Base-by-base conservation (phyloP, 2,797 vertebrate genomes). In the Pogoniulus pusillus region DNA sequence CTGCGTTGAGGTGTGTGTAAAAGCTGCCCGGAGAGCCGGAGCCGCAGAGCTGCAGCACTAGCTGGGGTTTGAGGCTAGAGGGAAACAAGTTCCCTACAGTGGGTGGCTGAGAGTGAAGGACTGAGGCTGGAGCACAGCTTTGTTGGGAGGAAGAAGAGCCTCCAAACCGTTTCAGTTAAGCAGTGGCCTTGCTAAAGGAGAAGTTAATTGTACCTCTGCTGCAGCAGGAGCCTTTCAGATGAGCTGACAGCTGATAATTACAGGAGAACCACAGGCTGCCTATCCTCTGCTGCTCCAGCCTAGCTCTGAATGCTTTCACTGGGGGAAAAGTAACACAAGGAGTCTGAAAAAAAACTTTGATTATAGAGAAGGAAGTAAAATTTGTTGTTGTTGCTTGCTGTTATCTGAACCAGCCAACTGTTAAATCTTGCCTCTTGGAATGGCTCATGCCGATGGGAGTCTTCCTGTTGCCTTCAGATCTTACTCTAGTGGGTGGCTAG, bases 181-280 rank as follows among this genome's bases (percentile, higher is more conserved):
- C 54, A 43, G 66, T 79, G 82, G 51, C 69, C 90, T 93, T 93
- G 89, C 85, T 77, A 74, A n/a, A n/a, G n/a, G 66, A 77, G 49
- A 85, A 82, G 93, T 91, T 92, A 93, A 94, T 92, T 90, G 69
- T 82, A 73, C 47, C 35, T 94, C 47, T 70, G 91, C 82, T 1
- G 0, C 85, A 82, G 94, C 72, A 85, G 83, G 87, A 91, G 49
- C 72, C 83, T 86, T 75, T 89, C 62, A 70, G 66, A 87, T 58
- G 71, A 85, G 76, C 43, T 77, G 84, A 82, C 62, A 94, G 34
- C 72, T 83, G 74, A 55, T 95, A 93, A 94, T 95, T 95, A 92
- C 13, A 39, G 17, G 76, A 85, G 68, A 88, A 53, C 69, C 87
- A 57, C 70, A 87, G n/a, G 64, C 79, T 72, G 59, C 27, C 65